These are phyloP conservation scores for Rotaria socialis DNA, from an alignment of 2,888 invertebrate genomes.

Conservation along the genomic window DNA sequence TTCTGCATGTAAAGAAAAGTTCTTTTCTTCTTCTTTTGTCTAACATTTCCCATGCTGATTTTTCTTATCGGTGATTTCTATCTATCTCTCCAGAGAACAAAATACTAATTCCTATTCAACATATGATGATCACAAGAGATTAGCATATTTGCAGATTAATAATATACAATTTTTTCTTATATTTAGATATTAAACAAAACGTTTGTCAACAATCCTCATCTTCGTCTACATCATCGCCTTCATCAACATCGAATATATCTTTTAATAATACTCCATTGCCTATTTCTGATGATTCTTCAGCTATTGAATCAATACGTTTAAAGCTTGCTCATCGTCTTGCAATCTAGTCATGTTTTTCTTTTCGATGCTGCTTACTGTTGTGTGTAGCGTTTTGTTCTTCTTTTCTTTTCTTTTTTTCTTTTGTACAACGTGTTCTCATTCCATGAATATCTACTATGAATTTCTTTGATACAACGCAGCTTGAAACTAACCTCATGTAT, in stretches of 20 bases:
- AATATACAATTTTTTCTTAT: not conserved
- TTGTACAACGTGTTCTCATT: not conserved
- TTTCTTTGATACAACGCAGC: not conserved
- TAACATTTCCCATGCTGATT: not conserved
- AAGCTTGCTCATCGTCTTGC: not conserved
- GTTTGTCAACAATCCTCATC: not conserved
- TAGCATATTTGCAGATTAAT: not conserved
- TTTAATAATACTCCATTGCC: not conserved
- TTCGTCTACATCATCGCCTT: not conserved
- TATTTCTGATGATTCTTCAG: not conserved
- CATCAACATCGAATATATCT: slow-evolving; percentile 6
- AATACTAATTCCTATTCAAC: not conserved
- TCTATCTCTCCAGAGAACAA: not conserved
- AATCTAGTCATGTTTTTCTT: not conserved
- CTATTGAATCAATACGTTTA: not conserved
- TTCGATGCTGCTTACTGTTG: not conserved
- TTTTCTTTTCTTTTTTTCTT: not conserved
- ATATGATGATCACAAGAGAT: slow-evolving; percentile 9
- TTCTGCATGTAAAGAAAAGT: not conserved
- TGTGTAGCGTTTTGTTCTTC: not conserved
- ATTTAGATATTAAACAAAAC: not conserved
- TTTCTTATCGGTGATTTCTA: slow-evolving; percentile 3
- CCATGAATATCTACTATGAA: not conserved
- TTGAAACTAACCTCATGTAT: not conserved
- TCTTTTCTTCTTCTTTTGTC: not conserved